Evolutionary conservation across 2,797 vertebrate species (phyloP), one percentile per base, ranked within the genome.

Genomic region (Rhyacichthys aspro): DNA sequence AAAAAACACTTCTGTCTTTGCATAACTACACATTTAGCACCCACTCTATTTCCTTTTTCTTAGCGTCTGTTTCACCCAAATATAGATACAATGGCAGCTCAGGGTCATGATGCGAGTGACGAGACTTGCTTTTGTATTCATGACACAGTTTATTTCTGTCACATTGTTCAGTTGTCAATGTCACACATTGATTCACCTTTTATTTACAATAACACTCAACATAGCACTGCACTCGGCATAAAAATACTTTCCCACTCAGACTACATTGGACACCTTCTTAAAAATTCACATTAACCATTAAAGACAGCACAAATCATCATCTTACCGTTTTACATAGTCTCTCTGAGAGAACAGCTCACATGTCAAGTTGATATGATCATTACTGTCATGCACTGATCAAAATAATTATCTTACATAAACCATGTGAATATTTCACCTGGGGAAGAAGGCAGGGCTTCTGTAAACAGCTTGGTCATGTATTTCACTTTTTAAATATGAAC

Each of bases 361-460:
- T 53, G 47, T 62, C 55, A 61, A 50, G 23, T 63, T 34, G 53
- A 76, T 61, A 67, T 59, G 63, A 61, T 84, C 50, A 77, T 44
- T 33, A 49, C 43, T 38, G 57, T 68, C 84, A 79, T 73, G 68
- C 81, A 76, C 32, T 45, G 67, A 55, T 72, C 49, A 69, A 42
- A 16, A 72, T 55, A 72, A 77, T 62, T 55, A 79, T 70, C 65
- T 73, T 72, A 79, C 70, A 76, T 74, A 81, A 55, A 76, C 54
- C 59, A 43, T 57, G 79, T 79, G 79, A 81, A 81, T 70, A 75
- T 79, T 78, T 82, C 67, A 88, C 65, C 44, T 48, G 62, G 74
- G 85, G 74, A 74, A 84, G 74, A 87, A 85, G 81, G 81, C 85
- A 86, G 81, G 79, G 84, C 78, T 64, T 85, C 68, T 88, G 89